Evolutionary conservation across 2,888 invertebrate species (phyloP).

Genomic region (Syrphus vitripennis): DNA sequence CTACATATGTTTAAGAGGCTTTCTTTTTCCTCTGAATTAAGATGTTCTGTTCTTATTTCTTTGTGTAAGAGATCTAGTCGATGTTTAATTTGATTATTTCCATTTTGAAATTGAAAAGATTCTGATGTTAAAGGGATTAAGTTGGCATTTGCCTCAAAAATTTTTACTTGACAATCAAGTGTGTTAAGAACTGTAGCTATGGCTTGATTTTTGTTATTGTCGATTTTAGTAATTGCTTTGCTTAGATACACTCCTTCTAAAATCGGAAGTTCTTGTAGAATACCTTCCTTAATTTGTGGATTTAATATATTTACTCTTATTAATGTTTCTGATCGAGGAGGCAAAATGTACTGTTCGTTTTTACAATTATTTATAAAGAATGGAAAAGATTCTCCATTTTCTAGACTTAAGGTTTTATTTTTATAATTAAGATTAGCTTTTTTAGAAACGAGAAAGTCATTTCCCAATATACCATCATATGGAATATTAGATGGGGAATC

Average conservation of each 20-base stretch:
- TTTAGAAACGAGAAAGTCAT: not conserved
- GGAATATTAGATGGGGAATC: not conserved
- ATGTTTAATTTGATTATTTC: not conserved
- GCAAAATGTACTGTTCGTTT: not conserved
- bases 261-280: too few relatives aligned
- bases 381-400: not conserved
- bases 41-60: too few relatives aligned
- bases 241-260: too few relatives aligned
- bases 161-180: not conserved
- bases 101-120: not conserved
- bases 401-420: not conserved
- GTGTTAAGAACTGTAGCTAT: not conserved
- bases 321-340: not conserved
- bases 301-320: not conserved
- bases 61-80: too few relatives aligned
- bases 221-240: too few relatives aligned
- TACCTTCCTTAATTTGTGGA: too few relatives aligned
- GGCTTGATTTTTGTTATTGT: too few relatives aligned
- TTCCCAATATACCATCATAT: not conserved
- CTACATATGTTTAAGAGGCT: too few relatives aligned
- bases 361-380: too few relatives aligned
- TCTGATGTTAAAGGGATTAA: too few relatives aligned
- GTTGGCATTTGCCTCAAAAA: too few relatives aligned
- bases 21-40: too few relatives aligned
- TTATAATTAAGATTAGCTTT: not conserved